Evolutionary conservation across 2,113 vertebrate species (phyloP).

Genomic region (Colossoma macropomum): DNA sequence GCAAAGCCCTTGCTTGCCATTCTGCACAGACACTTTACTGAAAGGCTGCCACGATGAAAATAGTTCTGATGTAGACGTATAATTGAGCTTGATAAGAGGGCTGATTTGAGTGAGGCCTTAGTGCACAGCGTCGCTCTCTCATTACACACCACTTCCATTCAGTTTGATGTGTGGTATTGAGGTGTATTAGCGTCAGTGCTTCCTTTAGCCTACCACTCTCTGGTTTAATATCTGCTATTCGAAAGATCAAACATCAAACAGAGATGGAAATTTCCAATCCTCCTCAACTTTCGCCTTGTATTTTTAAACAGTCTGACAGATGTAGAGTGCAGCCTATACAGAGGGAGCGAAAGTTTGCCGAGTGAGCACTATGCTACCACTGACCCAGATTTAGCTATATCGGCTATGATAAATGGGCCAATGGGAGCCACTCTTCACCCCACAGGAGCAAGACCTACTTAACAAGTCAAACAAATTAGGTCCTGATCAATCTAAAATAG

Average conservation of each 20-base stretch:
- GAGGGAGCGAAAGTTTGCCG: not conserved
- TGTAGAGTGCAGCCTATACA: not conserved
- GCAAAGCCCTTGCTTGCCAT: not conserved
- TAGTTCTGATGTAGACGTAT: conserved; percentile 13
- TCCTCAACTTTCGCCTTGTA: conserved; percentile 3
- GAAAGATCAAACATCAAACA: conserved; percentile 2
- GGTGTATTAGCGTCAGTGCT: conserved; percentile 15
- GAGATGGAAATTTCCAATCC: conserved; percentile 13
- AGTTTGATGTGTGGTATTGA: conserved; percentile 22
- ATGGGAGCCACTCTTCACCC: not conserved
- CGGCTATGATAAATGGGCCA: not conserved
- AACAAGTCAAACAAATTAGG: conserved; percentile 19
- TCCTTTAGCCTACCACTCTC: not conserved
- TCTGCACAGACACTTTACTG: not conserved
- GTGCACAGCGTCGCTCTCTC: not conserved
- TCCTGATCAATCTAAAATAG: conserved; percentile 27
- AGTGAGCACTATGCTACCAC: not conserved
- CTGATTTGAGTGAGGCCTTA: not conserved
- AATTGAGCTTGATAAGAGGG: conserved; percentile 20
- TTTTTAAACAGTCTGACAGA: not conserved
- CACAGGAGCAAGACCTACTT: conserved; percentile 28
- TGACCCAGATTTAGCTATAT: conserved; percentile 29
- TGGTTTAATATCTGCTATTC: conserved; percentile 3
- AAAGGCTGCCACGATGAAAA: not conserved
- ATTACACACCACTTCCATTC: conserved; percentile 34